A percentile compares a stretch with the other conserved stretches of the same genome.
phyloP scores from a whole-genome alignment of 30 jellyfish, hydroid and myxozoan genomes.

The Turritopsis dohrnii region DNA sequence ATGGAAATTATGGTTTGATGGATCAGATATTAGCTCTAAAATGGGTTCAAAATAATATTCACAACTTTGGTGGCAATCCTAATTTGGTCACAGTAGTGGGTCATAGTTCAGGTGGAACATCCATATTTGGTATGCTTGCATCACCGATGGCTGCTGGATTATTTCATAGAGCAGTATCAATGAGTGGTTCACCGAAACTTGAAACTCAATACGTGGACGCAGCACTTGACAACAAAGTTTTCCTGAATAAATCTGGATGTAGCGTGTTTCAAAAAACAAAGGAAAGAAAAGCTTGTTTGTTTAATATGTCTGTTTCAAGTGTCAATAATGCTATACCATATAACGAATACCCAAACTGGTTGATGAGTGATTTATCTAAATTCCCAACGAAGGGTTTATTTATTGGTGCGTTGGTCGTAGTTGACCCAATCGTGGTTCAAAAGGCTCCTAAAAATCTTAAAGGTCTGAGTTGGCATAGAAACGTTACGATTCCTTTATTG shows the following conservation, averaged over 20 bases:
- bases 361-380: slow-evolving; percentile 19
- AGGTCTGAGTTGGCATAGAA: not conserved
- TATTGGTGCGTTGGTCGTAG: slow-evolving; percentile 31
- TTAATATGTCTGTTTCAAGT: slow-evolving; percentile 20
- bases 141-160: slow-evolving; percentile 56
- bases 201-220: slow-evolving; percentile 43
- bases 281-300: slow-evolving; percentile 23
- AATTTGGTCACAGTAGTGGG: slow-evolving; percentile 55
- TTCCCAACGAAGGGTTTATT: slow-evolving; percentile 32
- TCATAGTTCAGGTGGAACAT: slow-evolving; percentile 71
- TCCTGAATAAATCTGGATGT: slow-evolving; percentile 45
- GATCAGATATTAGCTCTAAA: slow-evolving; percentile 64
- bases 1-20: slow-evolving; percentile 76
- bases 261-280: not conserved
- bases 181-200: slow-evolving; percentile 64
- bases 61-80: slow-evolving; percentile 71
- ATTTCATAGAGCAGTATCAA: slow-evolving; percentile 46
- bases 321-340: slow-evolving; percentile 29
- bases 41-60: slow-evolving; percentile 55
- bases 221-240: slow-evolving; percentile 44
- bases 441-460: slow-evolving; percentile 11
- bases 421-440: slow-evolving; percentile 29
- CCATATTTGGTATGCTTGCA: slow-evolving; percentile 55
- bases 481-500: slow-evolving; percentile 14
- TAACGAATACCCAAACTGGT: slow-evolving; percentile 35